Evolutionary conservation across 2,888 invertebrate species (phyloP).

Genomic region (Aromia moschata): DNA sequence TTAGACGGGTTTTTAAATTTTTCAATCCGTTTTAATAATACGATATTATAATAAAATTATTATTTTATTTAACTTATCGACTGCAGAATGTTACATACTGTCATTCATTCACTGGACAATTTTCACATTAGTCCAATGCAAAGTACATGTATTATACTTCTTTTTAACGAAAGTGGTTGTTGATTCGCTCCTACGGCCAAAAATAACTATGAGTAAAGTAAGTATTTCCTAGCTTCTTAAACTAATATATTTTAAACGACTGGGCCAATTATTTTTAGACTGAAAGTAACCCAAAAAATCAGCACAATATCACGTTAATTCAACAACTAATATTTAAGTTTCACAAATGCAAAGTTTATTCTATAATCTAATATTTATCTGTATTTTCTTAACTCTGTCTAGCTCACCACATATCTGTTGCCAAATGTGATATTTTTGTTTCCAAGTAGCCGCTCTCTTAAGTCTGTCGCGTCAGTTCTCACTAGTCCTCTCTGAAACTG

Average conservation of each 20-base stretch:
- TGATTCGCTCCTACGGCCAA: not conserved
- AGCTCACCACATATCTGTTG: conserved; percentile 61
- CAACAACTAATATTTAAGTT: conserved; percentile 17
- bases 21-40: too few species aligned
- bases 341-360: conserved; percentile 40
- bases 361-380: conserved; percentile 58
- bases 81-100: too few species aligned
- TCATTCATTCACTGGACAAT: too few species aligned
- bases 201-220: not conserved
- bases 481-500: conserved; percentile 56
- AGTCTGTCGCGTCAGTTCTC: conserved; percentile 59
- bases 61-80: too few species aligned
- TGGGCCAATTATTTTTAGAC: conserved; percentile 16
- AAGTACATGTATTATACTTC: not conserved
- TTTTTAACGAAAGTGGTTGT: not conserved
- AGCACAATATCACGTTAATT: conserved; percentile 21
- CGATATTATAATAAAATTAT: too few species aligned
- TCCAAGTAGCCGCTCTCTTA: conserved; percentile 55
- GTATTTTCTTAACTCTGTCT: conserved; percentile 60
- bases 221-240: not conserved
- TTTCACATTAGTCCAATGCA: too few species aligned
- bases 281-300: not conserved
- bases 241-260: not conserved
- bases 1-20: too few species aligned
- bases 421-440: conserved; percentile 65